Percentiles rank a stretch among this genome's conserved stretches.
These are phyloP conservation scores for Dipus sagitta DNA, from an alignment of 2,797 vertebrate species.

Conservation along the genomic window DNA sequence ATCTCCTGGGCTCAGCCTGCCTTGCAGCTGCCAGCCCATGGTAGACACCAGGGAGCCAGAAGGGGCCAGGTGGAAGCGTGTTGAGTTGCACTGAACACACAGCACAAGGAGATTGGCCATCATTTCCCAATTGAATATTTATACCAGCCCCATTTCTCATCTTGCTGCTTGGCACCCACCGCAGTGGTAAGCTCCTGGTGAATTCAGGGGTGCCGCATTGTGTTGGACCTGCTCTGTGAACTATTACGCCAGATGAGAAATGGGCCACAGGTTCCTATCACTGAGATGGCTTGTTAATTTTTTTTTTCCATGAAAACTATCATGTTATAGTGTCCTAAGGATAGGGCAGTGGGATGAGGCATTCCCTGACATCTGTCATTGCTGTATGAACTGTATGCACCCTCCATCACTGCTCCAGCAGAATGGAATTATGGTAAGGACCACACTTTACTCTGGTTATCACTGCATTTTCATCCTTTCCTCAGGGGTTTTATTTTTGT, in stretches of 20 bases:
- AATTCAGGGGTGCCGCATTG: constrained; percentile 72
- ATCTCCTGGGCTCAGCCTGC: constrained; percentile 72
- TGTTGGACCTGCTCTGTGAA: constrained; percentile 69
- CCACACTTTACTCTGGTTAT: background rate
- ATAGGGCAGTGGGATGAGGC: background rate
- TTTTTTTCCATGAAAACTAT: constrained; percentile 59
- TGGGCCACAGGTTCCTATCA: constrained; percentile 72
- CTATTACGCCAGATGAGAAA: constrained; percentile 78
- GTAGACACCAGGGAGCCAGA: constrained; percentile 83
- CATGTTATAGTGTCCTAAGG: constrained; percentile 69
- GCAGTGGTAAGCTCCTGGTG: constrained; percentile 68
- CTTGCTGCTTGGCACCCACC: constrained; percentile 78
- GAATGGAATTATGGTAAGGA: background rate
- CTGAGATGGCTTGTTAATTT: constrained; percentile 59
- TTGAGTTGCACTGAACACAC: constrained; percentile 82
- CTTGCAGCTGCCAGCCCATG: constrained; percentile 81
- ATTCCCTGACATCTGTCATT: constrained; percentile 37
- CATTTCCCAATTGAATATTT: constrained; percentile 83
- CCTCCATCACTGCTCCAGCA: background rate
- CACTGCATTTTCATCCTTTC: constrained; percentile 40
- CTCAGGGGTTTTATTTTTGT: constrained; percentile 72
- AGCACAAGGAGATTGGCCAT: constrained; percentile 74
- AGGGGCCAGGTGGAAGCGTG: constrained; percentile 81
- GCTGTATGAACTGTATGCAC: background rate
- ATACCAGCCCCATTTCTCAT: constrained; percentile 81